phyloP scores from a whole-genome alignment of 1,140 invertebrate species.

The Drosophila bifasciata region DNA sequence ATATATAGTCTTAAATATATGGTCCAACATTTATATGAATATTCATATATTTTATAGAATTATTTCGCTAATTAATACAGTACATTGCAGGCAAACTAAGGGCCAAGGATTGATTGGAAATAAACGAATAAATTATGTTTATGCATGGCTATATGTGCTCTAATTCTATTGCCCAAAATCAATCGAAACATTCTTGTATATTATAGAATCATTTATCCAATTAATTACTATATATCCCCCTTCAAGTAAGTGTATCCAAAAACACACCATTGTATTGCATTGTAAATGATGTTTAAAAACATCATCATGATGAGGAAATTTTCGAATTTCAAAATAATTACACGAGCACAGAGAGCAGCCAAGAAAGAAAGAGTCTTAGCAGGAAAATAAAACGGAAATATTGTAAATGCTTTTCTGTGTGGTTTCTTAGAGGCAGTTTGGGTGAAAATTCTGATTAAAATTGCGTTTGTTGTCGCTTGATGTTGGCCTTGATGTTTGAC shows the following conservation, averaged over 20 bases:
- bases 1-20: no score
- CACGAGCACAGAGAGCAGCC: constrained; percentile 47
- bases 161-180: no score
- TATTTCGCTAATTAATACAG: no score
- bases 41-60: no score
- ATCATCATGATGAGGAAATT: constrained; percentile 56
- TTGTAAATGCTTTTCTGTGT: constrained; percentile 12
- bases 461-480: constrained; percentile 37
- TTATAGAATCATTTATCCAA: no score
- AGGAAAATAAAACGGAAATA: constrained; percentile 50
- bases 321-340: constrained; percentile 80
- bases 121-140: no score
- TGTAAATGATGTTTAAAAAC: constrained; percentile 54
- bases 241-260: neutral
- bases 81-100: no score
- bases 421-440: constrained; percentile 12
- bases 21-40: no score
- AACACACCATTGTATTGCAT: constrained; percentile 15
- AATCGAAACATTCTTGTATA: no score
- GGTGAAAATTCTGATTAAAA: constrained; percentile 28
- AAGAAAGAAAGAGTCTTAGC: constrained; percentile 10
- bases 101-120: no score
- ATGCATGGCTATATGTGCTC: no score
- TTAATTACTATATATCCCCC: no score
- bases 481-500: constrained; percentile 51